phyloP scores from a whole-genome alignment of 2,113 vertebrate genomes.

The Ceyx cyanopectus region DNA sequence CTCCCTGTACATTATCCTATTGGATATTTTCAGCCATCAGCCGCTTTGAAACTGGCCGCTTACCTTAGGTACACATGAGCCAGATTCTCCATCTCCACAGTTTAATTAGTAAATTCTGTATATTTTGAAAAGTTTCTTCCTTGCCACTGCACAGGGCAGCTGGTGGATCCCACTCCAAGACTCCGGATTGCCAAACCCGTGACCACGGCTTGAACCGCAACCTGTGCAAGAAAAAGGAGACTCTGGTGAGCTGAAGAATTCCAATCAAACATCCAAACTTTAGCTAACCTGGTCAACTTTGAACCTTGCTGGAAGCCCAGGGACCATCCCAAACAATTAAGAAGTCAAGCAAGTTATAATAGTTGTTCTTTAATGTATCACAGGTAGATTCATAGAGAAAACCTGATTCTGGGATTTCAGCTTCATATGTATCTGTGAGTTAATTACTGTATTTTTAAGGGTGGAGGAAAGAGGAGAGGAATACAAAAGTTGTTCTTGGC shows the following conservation, averaged over 20 bases:
- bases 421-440: neutral
- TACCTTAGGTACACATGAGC: no score
- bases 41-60: neutral
- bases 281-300: neutral
- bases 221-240: conserved; percentile 24
- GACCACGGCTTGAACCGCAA: neutral
- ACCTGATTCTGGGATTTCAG: neutral
- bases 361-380: neutral
- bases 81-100: neutral
- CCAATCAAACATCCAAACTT: neutral
- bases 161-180: neutral
- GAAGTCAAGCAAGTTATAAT: neutral
- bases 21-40: neutral
- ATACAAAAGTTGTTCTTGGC: neutral
- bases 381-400: neutral
- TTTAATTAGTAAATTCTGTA: neutral
- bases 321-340: neutral
- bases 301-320: neutral
- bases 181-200: neutral
- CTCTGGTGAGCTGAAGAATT: conserved; percentile 41
- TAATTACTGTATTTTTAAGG: neutral
- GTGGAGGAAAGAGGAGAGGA: neutral
- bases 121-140: neutral
- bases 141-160: conserved; percentile 8
- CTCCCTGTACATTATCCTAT: neutral